phyloP scores from a whole-genome alignment of 2,888 invertebrate species.

The Ctenicera cuprea region DNA sequence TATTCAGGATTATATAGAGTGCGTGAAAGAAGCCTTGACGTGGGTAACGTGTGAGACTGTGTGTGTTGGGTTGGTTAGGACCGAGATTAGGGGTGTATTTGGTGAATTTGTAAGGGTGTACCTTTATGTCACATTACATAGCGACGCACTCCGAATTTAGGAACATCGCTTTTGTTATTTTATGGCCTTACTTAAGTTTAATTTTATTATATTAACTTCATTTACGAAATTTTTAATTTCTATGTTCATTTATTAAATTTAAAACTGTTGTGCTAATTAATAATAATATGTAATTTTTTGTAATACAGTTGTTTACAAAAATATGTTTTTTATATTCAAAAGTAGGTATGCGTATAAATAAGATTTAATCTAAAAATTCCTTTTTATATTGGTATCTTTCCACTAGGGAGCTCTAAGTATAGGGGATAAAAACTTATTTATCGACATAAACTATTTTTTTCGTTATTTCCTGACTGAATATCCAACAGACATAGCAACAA shows the following conservation, averaged over 20 bases:
- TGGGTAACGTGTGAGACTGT: constrained; percentile 51
- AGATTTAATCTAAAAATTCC: no score
- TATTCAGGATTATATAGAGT: constrained; percentile 54
- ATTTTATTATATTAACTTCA: constrained; percentile 7
- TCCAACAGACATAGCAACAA: constrained; percentile 1
- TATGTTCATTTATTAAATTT: no score
- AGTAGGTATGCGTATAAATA: no score
- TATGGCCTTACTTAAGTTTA: constrained; percentile 26
- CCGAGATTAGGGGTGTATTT: constrained; percentile 49
- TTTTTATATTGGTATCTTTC: no score
- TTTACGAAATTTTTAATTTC: constrained; percentile 4
- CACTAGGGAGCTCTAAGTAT: no score
- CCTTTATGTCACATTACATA: constrained; percentile 46
- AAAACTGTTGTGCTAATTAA: no score
- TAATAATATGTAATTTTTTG: no score
- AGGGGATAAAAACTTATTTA: no score
- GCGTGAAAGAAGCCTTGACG: constrained; percentile 51
- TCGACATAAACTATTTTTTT: no score
- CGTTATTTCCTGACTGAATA: no score
- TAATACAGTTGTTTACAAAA: no score
- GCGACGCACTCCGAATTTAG: constrained; percentile 38
- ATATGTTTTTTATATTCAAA: no score
- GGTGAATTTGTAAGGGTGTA: constrained; percentile 50
- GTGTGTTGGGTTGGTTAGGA: constrained; percentile 45
- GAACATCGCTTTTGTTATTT: constrained; percentile 35